Base-by-base conservation (phyloP, 2,797 vertebrate genomes). In the Gymnoscopelus microlampas region DNA sequence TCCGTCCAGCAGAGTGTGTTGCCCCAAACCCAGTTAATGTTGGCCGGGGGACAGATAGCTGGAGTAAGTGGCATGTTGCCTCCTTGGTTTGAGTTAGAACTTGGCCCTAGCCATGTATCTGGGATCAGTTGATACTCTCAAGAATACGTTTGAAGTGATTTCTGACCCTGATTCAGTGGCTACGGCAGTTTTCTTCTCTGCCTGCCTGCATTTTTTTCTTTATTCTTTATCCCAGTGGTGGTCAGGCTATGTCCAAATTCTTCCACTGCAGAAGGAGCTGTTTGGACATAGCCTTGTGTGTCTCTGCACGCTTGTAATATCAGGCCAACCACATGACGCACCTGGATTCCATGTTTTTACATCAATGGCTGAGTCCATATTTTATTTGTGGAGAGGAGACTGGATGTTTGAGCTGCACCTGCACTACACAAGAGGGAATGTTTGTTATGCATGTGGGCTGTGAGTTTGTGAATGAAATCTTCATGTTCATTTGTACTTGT, bases 1-100 rank as follows among this genome's bases (percentile, higher is more conserved):
- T 95, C 96, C 89, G 94, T 92, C 94, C 96, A 97, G 94, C 96
- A 97, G 94, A 94, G 95, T 51, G 93, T 94, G 88, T 94, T 97
- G 91, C 95, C 96, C 91, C 97, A 97, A 93, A 96, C 96, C 76
- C 97, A 96, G 93, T 95, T 98, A 75, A 97, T 98, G 97, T 95
- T 98, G 94, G 95, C 97, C 63, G 96, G 97, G 91, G 97, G 96
- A 93, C 97, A 98, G 94, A 96, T 98, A 93, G 96, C 96, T 71
- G 96, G 97, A 96, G 96, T 98, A 96, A 97, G 96, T 95, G 86
- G 77, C 86, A 73, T 76, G 74, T 75, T 83, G 83, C 80, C 80
- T 85, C 66, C 24, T 66, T 86, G 68, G 66, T 68, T 75, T 78
- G 39, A 73, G 61, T 84, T 71, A 62, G 73, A 78, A 68, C 49